Base-by-base conservation (phyloP, 2,888 invertebrate genomes). In the Coleophora deauratella region DNA sequence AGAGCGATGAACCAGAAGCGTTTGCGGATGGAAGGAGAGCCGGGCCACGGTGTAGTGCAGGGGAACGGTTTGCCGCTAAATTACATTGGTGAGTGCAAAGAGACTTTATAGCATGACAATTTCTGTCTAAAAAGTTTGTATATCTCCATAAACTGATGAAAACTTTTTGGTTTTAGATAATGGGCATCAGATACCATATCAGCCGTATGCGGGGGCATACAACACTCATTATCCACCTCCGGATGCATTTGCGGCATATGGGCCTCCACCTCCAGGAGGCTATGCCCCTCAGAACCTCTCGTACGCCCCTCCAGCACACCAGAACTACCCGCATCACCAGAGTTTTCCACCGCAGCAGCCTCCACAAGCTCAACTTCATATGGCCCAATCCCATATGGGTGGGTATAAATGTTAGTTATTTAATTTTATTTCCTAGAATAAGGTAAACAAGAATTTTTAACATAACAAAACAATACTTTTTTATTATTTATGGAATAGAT, bases 1-100 rank as follows among this genome's bases (percentile, higher is more conserved):
- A 72, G 85, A 71, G 84, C 84, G 42, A 84, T 85, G 85, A 85
- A 82, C 64, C 86, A 86, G 64, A 86, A 86, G 72, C 74, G 86
- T 60, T 69, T 86, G 63, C 75, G 86, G 60, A 86, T 86, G 86
- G 86, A 86, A 59, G 81, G 76, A 45, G 86, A 86, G 63, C 84
- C 86, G 62, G 85, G 84, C 54, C 82, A 85, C 54, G 82, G 86
- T 57, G 77, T 86, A 50, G 86, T 86, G 40, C 86, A 86, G 59
- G 85, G 85, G 50, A 86, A 86, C 55, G 86, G 86, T 55, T 74
- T 86, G 59, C 86, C 86, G 57, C 78, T 86, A 44, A 85, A 82
- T 69, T 86, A 86, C 56, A 82, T 86, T 59, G 86, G 86, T 85
- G 56, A 59, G 77, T 68, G 15, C 27, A 27, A 30, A 11, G 7